Evolutionary conservation across 2,797 vertebrate genomes (phyloP).

Genomic region (Acipenser oxyrinchus): DNA sequence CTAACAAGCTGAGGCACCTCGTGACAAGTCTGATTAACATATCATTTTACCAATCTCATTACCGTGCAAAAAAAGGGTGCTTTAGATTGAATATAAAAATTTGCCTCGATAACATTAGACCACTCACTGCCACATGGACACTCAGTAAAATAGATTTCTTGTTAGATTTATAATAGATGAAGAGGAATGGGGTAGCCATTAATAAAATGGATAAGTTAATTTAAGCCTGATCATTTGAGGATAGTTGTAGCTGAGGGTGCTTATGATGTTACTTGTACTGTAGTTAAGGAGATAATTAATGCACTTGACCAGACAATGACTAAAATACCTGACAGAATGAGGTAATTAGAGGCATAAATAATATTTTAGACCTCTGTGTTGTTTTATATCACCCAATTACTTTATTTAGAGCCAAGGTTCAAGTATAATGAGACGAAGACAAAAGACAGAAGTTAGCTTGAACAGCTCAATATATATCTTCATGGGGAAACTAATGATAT

Average conservation of each 20-base stretch:
- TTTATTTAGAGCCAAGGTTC: conserved; percentile 11
- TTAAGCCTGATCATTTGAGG: conserved; percentile 67
- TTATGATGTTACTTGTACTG: conserved; percentile 83
- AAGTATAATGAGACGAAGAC: conserved; percentile 17
- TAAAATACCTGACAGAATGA: conserved; percentile 59
- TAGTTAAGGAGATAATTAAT: conserved; percentile 85
- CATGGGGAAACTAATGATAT: conserved; percentile 7
- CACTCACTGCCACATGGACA: conserved; percentile 56
- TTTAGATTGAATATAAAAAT: conserved; percentile 91
- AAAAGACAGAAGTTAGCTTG: background rate
- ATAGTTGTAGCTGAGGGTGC: conserved; percentile 63
- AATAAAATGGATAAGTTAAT: conserved; percentile 86
- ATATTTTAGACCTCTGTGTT: conserved; percentile 41
- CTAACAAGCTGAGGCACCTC: conserved; percentile 71
- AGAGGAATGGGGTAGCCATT: conserved; percentile 79
- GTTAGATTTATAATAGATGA: conserved; percentile 80
- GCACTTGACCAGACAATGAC: conserved; percentile 50
- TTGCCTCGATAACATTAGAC: conserved; percentile 73
- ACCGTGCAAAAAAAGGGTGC: conserved; percentile 47
- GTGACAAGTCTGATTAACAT: conserved; percentile 87
- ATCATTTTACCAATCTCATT: conserved; percentile 64
- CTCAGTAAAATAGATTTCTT: conserved; percentile 65
- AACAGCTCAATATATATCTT: background rate
- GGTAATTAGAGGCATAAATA: conserved; percentile 61
- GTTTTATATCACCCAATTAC: conserved; percentile 21